Percentiles rank a stretch among this genome's conserved stretches.
phyloP scores from a whole-genome alignment of 2,888 invertebrate genomes.

The Malthinus flaveolus region DNA sequence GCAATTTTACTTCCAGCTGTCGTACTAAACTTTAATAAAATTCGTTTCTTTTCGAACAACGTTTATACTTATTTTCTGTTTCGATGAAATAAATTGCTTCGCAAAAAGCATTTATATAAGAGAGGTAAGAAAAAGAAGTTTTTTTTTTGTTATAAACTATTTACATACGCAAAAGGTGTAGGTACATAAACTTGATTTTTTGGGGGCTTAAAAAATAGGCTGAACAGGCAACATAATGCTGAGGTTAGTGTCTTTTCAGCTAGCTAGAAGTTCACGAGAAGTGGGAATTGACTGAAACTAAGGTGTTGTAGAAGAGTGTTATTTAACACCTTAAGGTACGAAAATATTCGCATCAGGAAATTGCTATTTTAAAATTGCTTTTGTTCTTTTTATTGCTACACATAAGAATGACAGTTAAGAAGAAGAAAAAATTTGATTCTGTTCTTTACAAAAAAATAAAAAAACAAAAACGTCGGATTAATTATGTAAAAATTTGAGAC shows the following conservation, averaged over 20 bases:
- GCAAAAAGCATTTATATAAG: conserved; percentile 9
- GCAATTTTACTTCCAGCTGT: conserved; percentile 56
- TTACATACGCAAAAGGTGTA: too few relatives aligned
- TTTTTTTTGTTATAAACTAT: conserved; percentile 10
- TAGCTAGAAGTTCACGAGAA: conserved; percentile 39
- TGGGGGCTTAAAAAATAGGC: too few relatives aligned
- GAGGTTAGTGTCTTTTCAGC: conserved; percentile 26
- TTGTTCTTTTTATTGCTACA: conserved; percentile 21
- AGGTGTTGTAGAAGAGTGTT: conserved; percentile 40
- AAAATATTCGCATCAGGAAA: conserved; percentile 31
- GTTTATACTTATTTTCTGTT: conserved; percentile 25
- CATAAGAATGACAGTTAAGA: conserved; percentile 18
- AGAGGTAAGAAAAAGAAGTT: conserved; percentile 17
- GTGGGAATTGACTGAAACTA: conserved; percentile 38
- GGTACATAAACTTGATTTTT: too few relatives aligned
- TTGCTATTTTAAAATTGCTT: conserved; percentile 33
- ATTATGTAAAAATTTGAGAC: not conserved
- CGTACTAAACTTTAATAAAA: conserved; percentile 56
- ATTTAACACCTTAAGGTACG: conserved; percentile 37
- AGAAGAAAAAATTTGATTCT: conserved; percentile 3
- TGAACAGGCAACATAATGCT: conserved; percentile 25
- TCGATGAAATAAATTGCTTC: conserved; percentile 21
- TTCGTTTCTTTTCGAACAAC: conserved; percentile 42
- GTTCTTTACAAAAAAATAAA: not conserved
- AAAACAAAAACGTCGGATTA: not conserved